Base-by-base conservation (phyloP, 2,113 vertebrate genomes). In the Paratilapia polleni region DNA sequence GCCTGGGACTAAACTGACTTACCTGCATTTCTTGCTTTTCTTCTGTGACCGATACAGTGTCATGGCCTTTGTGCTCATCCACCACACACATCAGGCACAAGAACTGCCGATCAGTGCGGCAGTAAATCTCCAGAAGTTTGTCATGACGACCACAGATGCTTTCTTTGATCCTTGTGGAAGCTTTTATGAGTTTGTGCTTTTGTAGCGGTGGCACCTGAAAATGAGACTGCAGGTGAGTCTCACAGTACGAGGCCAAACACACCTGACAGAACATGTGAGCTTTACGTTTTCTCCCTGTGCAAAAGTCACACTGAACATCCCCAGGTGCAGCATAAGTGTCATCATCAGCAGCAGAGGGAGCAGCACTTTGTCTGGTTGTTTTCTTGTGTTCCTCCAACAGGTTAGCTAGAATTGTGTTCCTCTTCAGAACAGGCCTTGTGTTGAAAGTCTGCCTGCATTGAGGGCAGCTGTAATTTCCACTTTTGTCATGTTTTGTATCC, bases 51-150 rank as follows among this genome's bases (percentile, higher is more conserved):
- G 84, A 8, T 13, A 91, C 83, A 4, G 84, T 78, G 47, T 91
- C 73, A 6, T 94, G 93, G 41, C 61, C 64, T 59, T 77, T 88
- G 70, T 94, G 93, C 1, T 83, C 47, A 34, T 52, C 74, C 43
- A 89, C 17, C 3, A 24, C 31, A 80, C 93, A 94, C 64, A 84
- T 47, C 6, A 80, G 47, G 2, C 93, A 94, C 17, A 91, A 20
- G 57, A 89, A 83, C 62, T 82, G 80, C 62, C 70, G 38, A 38
- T 94, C 91, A 3, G 20, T 86, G 85, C 43, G 85, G 43, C 92
- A 93, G 87, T 70, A 87, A 1, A 92, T 60, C 85, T 93, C 92
- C 58, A 79, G 13, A 6, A 80, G 87, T 86, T 76, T 93, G 58
- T 89, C 1, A 1, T 93, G 93, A 4, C 2, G 15, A 4, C 49